A percentile compares a stretch with the other conserved stretches of the same genome.
These are phyloP conservation scores for Grus americana DNA, from an alignment of 2,113 vertebrate species.

Conservation along the genomic window DNA sequence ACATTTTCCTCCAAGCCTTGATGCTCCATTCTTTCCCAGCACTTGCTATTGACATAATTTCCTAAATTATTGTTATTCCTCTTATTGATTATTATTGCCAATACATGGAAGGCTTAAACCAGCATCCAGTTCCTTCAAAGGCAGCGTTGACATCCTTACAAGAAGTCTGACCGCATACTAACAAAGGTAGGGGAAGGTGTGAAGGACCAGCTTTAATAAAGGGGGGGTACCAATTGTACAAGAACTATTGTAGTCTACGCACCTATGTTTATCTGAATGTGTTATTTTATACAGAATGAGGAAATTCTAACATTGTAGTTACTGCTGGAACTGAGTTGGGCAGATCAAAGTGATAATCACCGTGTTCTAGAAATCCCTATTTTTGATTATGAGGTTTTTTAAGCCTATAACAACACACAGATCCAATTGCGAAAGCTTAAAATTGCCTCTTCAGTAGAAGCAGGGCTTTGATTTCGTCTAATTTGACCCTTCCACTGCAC, in stretches of 20 bases:
- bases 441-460: constrained; percentile 58
- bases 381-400: constrained; percentile 59
- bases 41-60: constrained; percentile 6
- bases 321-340: neutral
- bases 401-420: constrained; percentile 59
- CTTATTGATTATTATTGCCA: constrained; percentile 15
- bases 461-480: constrained; percentile 64
- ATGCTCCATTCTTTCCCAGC: constrained; percentile 18
- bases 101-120: neutral
- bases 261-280: neutral
- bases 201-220: neutral
- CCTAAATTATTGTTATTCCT: constrained; percentile 41
- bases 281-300: neutral
- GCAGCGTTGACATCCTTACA: neutral
- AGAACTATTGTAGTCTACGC: neutral
- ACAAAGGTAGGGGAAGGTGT: neutral
- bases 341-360: constrained; percentile 64
- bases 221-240: neutral
- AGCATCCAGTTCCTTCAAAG: neutral
- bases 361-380: constrained; percentile 54
- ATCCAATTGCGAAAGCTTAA: constrained; percentile 45
- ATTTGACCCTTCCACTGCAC: constrained; percentile 42
- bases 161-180: neutral
- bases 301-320: constrained; percentile 4
- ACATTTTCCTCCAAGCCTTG: constrained; percentile 45